Conservation (phyloP, 2,888 invertebrate genomes). For the Lasius platythorax region DNA sequence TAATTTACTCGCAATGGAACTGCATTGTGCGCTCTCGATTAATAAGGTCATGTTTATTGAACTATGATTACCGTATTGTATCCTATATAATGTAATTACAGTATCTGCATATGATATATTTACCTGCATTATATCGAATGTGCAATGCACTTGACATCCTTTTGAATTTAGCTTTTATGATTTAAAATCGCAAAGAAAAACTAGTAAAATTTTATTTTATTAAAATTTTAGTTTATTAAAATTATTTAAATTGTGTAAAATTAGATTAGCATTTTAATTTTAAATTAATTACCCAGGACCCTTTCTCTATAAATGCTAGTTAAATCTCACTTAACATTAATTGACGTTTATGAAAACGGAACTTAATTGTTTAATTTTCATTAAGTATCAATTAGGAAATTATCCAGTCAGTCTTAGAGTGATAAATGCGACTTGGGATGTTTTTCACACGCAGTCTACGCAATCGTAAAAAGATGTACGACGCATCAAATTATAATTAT, state of each 20-base stretch:
- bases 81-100: background rate
- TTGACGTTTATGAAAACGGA: constrained; percentile 31
- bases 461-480: background rate
- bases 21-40: background rate
- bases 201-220: background rate
- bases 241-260: background rate
- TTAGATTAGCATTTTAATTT: constrained; percentile 8
- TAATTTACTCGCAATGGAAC: constrained; percentile 62
- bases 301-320: background rate
- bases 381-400: background rate
- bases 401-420: constrained; percentile 7
- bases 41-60: constrained; percentile 33
- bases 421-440: constrained; percentile 5
- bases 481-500: constrained; percentile 20
- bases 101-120: background rate
- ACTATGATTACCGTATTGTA: constrained; percentile 19
- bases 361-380: constrained; percentile 10
- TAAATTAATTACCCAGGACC: background rate
- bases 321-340: constrained; percentile 5
- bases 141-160: background rate
- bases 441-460: background rate
- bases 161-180: background rate
- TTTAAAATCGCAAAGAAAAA: background rate
- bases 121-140: constrained; percentile 6
- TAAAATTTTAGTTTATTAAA: background rate